Evolutionary conservation across 1,140 invertebrate species (phyloP).

Genomic region (Penaeus chinensis): DNA sequence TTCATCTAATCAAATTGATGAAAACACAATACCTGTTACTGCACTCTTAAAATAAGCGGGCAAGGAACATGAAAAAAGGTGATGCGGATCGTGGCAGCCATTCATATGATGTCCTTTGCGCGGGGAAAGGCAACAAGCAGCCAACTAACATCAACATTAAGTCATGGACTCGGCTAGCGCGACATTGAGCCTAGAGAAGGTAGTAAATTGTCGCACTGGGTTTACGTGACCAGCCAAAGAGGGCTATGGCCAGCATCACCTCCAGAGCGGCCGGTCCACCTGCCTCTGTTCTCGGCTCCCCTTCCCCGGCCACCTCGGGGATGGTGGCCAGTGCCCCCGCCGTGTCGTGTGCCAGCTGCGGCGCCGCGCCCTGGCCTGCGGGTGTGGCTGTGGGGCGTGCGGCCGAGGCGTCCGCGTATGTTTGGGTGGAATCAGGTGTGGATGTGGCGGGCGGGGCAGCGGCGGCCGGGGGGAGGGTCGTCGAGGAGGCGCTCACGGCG

Average conservation of each 20-base stretch:
- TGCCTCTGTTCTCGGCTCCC: slow-evolving; percentile 24
- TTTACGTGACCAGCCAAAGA: slow-evolving; percentile 9
- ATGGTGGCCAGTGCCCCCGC: slow-evolving; percentile 3
- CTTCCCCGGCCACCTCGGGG: slow-evolving; percentile 26
- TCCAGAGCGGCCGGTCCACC: slow-evolving; percentile 30
- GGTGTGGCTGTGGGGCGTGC: background rate
- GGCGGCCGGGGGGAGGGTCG: background rate
- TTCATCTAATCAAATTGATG: slow-evolving; percentile 29
- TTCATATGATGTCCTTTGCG: slow-evolving; percentile 5
- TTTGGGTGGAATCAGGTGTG: background rate
- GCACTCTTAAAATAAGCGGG: slow-evolving; percentile 6
- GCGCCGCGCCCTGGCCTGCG: background rate
- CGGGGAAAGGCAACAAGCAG: slow-evolving; percentile 40
- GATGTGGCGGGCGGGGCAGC: background rate
- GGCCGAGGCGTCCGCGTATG: background rate
- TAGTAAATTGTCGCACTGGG: background rate
- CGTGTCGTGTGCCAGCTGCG: background rate
- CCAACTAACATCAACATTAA: slow-evolving; percentile 30
- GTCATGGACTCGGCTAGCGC: slow-evolving; percentile 34
- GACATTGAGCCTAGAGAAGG: slow-evolving; percentile 35
- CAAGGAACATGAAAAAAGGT: slow-evolving; percentile 11
- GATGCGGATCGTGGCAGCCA: slow-evolving; percentile 4
- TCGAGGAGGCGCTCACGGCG: too few relatives aligned
- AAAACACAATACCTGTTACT: slow-evolving; percentile 28
- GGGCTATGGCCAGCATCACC: slow-evolving; percentile 31